Evolutionary conservation across 2,797 vertebrate genomes (phyloP).

Genomic region (Pipistrellus pipistrellus): DNA sequence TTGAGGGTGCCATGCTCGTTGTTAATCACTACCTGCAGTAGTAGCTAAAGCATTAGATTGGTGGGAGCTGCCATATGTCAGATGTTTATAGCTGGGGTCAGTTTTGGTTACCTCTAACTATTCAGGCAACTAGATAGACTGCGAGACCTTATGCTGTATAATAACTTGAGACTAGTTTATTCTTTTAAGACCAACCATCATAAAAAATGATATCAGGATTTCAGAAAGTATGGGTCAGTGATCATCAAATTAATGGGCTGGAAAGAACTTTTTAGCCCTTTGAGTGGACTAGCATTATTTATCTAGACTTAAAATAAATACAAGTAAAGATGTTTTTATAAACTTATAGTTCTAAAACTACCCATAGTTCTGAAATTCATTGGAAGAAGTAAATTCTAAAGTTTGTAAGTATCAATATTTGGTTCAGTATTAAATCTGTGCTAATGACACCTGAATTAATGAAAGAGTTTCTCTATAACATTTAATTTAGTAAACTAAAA

Average conservation of each 20-base stretch:
- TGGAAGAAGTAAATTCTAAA: conserved; percentile 34
- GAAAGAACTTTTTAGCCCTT: conserved; percentile 29
- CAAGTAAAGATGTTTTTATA: conserved; percentile 10
- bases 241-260: conserved; percentile 27
- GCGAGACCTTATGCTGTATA: neutral
- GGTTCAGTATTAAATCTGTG: neutral
- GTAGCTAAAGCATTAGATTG: neutral
- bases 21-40: neutral
- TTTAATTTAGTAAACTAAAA: neutral
- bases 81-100: neutral
- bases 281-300: neutral
- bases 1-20: neutral
- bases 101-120: neutral
- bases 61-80: neutral
- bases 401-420: neutral
- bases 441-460: neutral
- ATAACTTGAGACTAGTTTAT: conserved; percentile 3
- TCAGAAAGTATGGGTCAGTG: conserved; percentile 4
- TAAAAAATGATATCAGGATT: conserved; percentile 18
- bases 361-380: neutral
- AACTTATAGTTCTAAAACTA: neutral
- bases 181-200: conserved; percentile 38
- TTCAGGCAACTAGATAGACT: neutral
- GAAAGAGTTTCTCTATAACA: neutral
- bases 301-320: conserved; percentile 36